These are phyloP conservation scores for Spermophilus dauricus DNA, from an alignment of 2,113 vertebrate species.

Conservation along the genomic window DNA sequence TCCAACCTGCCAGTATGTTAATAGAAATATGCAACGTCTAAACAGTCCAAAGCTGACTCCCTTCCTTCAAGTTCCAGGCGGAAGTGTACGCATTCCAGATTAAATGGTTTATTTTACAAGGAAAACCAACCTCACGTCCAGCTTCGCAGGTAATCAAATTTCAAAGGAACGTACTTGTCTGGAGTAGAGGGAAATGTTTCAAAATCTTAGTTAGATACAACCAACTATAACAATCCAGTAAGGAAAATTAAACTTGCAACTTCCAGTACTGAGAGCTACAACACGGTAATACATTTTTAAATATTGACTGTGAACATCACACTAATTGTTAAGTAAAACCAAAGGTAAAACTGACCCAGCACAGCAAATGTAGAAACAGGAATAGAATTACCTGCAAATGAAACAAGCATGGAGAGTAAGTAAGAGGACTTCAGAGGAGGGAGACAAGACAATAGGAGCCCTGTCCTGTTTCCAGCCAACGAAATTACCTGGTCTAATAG, in stretches of 20 bases:
- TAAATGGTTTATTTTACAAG: slow-evolving; percentile 26
- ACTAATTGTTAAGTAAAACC: slow-evolving; percentile 7
- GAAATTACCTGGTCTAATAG: slow-evolving; percentile 85
- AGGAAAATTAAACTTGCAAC: background rate
- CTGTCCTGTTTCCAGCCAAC: slow-evolving; percentile 78
- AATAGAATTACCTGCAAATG: slow-evolving; percentile 68
- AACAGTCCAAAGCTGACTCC: slow-evolving; percentile 23
- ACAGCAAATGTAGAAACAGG: slow-evolving; percentile 36
- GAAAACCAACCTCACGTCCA: slow-evolving; percentile 25
- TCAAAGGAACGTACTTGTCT: slow-evolving; percentile 52
- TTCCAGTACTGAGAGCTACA: background rate
- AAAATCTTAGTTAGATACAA: background rate
- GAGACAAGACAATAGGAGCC: slow-evolving; percentile 58
- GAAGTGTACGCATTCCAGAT: slow-evolving; percentile 14
- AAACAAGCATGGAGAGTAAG: slow-evolving; percentile 69
- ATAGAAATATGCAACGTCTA: slow-evolving; percentile 32
- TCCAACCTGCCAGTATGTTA: slow-evolving; percentile 48
- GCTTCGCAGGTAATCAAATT: slow-evolving; percentile 59
- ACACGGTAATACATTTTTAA: background rate
- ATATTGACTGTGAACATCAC: background rate
- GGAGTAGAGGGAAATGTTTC: background rate
- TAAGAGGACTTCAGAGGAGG: background rate
- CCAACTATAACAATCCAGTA: background rate
- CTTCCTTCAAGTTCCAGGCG: slow-evolving; percentile 51
- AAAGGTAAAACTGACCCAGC: slow-evolving; percentile 11